Conservation (phyloP, 1,140 invertebrate species). For the Andricus grossulariae region DNA sequence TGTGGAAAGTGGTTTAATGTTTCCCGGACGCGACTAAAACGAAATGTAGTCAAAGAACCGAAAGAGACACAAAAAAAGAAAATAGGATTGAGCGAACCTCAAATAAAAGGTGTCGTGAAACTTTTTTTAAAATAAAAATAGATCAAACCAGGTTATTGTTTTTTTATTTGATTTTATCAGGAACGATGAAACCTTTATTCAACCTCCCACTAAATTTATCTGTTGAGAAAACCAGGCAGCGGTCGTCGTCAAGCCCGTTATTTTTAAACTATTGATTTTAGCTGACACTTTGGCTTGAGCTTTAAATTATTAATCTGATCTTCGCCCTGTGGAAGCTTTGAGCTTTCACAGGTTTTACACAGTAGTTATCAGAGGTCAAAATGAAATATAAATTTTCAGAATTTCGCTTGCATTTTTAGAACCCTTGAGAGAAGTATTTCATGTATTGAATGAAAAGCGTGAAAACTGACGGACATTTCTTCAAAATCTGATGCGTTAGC, state of each 20-base stretch:
- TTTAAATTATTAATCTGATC: neutral
- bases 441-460: neutral
- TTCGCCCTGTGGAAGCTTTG: neutral
- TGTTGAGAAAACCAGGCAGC: neutral
- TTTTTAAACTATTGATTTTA: constrained; percentile 28
- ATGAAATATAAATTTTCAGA: neutral
- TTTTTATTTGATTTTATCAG: neutral
- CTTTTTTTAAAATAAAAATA: neutral
- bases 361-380: neutral
- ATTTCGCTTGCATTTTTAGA: neutral
- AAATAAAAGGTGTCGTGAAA: constrained; percentile 2
- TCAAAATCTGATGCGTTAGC: neutral
- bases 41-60: constrained; percentile 14
- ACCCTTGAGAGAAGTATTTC: neutral
- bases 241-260: neutral
- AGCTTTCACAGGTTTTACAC: neutral
- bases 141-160: neutral
- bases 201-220: neutral
- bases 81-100: neutral
- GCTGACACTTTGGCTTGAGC: neutral
- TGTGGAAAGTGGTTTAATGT: constrained; percentile 26
- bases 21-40: constrained; percentile 10
- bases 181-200: neutral
- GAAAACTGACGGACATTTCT: neutral
- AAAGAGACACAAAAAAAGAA: neutral